Base-by-base conservation (phyloP, 1,140 invertebrate species). In the Amyelois transitella region DNA sequence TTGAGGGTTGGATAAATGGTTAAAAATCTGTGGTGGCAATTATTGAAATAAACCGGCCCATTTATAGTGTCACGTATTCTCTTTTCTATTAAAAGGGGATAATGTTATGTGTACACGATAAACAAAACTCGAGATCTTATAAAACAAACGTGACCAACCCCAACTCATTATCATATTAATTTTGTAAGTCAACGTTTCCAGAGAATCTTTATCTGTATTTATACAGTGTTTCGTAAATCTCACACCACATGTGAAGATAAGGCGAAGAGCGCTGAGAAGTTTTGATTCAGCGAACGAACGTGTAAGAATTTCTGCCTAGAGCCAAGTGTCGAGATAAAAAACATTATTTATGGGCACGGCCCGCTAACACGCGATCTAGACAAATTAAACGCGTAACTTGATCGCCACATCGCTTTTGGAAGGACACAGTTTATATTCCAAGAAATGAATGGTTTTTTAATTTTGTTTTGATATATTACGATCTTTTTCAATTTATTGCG, bases 311-410 rank as follows among this genome's bases (percentile, higher is more conserved):
- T 75, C 64, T 75, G 64, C 66, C 64, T 58, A 67, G 66, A 70
- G 69, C 66, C 60, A 52, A 68, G 71, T 81, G 65, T 72, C 54
- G 58, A 81, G 83, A 86, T 86, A 86, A 82, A 74, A 77, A 72
- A 66, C 70, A 73, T 79, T 83, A 85, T 87, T 87, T 83, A 87
- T 83, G 69, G 66, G 64, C 48, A 43, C 67, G 70, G 76, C 73
- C 66, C 59, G 55, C 63, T 70, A 65, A 72, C 75, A 85, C 77
- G 77, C 76, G 72, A 79, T 83, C 73, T 85, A 77, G 75, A 84
- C 81, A 85, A 86, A 86, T 84, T 79, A 82, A 79, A 81, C 54
- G 61, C 51, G 77, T 72, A 80, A 80, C 73, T 66, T 75, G 79
- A 82, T 79, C 55, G 43, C 20, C 52, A 53, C 49, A 25, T 61